Conservation (phyloP, 2,113 vertebrate species). For the Rhadina sibilatrix region DNA sequence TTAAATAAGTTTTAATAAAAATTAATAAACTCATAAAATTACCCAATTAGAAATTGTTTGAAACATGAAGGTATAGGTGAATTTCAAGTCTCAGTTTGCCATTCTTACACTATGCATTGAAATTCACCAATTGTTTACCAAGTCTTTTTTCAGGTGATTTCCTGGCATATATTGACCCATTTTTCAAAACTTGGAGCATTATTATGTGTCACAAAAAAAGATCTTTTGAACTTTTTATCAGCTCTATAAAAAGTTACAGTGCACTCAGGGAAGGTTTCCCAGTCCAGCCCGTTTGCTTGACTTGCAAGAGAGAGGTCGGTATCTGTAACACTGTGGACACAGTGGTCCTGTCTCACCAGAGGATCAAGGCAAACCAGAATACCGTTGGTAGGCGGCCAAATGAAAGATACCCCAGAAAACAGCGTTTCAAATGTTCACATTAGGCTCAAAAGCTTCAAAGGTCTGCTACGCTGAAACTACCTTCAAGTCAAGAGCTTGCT, state of each 20-base stretch:
- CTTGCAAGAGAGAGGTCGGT: neutral
- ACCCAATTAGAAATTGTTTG: neutral
- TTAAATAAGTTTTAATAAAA: neutral
- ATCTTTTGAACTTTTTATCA: neutral
- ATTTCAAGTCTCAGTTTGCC: neutral
- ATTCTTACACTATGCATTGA: neutral
- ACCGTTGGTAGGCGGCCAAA: neutral
- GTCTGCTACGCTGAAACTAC: neutral
- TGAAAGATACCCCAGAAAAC: conserved; percentile 4
- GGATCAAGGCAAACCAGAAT: conserved; percentile 2
- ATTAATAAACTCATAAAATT: neutral
- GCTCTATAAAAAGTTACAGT: neutral
- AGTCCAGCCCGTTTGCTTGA: neutral
- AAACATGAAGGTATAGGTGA: neutral
- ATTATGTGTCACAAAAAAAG: neutral
- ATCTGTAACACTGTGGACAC: neutral
- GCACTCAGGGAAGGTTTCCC: neutral
- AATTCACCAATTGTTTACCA: neutral
- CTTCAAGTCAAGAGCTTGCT: conserved; percentile 43
- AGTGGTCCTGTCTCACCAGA: neutral
- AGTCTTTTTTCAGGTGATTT: neutral
- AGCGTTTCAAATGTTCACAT: conserved; percentile 37
- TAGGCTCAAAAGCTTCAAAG: conserved; percentile 53
- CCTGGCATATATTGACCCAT: neutral
- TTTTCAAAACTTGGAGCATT: neutral